Percentiles rank a stretch among this genome's conserved stretches.
phyloP scores from a whole-genome alignment of 1,140 invertebrate species.

The Hypsibius dujardini region DNA sequence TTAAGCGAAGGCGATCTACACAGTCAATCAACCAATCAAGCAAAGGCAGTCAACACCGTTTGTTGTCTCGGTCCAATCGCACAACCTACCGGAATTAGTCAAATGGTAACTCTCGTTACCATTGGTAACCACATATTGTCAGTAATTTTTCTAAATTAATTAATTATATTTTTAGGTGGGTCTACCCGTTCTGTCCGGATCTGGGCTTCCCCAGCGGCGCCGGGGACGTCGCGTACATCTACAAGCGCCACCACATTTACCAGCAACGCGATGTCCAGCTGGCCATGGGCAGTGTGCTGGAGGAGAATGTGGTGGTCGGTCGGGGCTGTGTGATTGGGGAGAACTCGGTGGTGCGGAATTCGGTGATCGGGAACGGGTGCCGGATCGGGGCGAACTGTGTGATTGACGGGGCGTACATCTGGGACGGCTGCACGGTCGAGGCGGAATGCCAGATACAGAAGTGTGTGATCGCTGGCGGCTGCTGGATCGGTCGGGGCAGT shows the following conservation, averaged over 20 bases:
- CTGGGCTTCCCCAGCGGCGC: conserved; percentile 34
- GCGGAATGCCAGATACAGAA: conserved; percentile 50
- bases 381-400: conserved; percentile 55
- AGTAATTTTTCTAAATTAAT: no score
- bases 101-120: no score
- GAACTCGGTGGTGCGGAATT: conserved; percentile 43
- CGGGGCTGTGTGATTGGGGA: conserved; percentile 40
- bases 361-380: conserved; percentile 63
- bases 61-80: no score
- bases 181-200: conserved; percentile 55
- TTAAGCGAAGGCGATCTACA: no score
- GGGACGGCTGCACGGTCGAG: conserved; percentile 50
- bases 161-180: no score
- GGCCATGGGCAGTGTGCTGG: conserved; percentile 40
- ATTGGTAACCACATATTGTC: no score
- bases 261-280: conserved; percentile 41
- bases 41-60: no score
- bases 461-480: conserved; percentile 43
- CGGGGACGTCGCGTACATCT: conserved; percentile 40
- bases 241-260: conserved; percentile 49
- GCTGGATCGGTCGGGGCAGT: conserved; percentile 28
- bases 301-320: conserved; percentile 46
- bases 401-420: conserved; percentile 53
- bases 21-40: no score
- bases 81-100: no score